These are phyloP conservation scores for Tetraodon nigroviridis DNA, from an alignment of 2,113 vertebrate species.

Conservation along the genomic window DNA sequence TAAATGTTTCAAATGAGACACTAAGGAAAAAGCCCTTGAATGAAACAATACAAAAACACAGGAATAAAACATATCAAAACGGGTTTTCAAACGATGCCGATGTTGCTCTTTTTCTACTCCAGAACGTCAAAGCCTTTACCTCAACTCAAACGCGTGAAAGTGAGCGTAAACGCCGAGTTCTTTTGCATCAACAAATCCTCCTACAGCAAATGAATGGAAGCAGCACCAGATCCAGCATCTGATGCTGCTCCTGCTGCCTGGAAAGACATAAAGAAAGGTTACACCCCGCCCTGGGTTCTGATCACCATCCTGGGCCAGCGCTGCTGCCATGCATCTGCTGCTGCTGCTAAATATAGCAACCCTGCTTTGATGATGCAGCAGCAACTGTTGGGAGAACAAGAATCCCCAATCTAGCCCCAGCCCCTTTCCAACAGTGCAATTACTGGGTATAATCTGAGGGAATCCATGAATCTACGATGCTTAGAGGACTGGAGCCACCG, in stretches of 20 bases:
- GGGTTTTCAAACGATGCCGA: no score
- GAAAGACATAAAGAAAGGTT: conserved; percentile 18
- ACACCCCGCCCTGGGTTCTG: conserved; percentile 19
- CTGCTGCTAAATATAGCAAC: conserved; percentile 68
- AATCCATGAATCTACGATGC: conserved; percentile 28
- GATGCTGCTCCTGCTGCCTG: background rate
- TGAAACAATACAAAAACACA: conserved; percentile 1
- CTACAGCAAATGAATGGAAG: conserved; percentile 24
- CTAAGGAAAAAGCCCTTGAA: background rate
- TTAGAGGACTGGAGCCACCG: conserved; percentile 36
- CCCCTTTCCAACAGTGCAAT: conserved; percentile 38
- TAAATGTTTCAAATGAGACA: background rate
- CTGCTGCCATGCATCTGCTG: conserved; percentile 43
- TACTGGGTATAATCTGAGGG: conserved; percentile 59
- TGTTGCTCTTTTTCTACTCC: no score
- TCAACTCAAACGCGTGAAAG: no score
- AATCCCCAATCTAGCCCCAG: background rate
- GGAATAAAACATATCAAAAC: conserved; percentile 3
- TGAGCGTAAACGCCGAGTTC: no score
- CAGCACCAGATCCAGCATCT: conserved; percentile 30
- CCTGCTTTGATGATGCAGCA: conserved; percentile 65
- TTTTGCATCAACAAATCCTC: conserved; percentile 9
- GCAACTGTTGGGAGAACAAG: conserved; percentile 54
- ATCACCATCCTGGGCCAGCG: conserved; percentile 43
- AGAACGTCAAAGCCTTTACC: no score